Percentiles rank a stretch among this genome's conserved stretches.
Conservation (phyloP, 2,113 vertebrate genomes). For the Beaufortia kweichowensis region DNA sequence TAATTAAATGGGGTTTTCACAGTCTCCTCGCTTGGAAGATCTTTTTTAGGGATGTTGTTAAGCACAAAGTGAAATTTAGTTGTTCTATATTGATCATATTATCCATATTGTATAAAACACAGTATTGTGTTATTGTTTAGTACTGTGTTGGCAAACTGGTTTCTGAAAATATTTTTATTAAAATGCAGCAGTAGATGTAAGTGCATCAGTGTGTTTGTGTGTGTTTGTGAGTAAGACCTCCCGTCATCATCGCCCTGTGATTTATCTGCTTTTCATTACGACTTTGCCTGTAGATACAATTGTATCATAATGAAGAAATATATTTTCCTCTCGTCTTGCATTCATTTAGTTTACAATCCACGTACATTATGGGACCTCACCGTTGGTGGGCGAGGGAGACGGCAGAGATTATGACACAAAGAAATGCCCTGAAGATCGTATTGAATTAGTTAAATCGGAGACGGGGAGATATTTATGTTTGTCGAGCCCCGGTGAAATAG, state of each 20-base stretch:
- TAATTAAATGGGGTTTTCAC: too few species aligned
- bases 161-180: neutral
- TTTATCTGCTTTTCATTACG: constrained; percentile 45
- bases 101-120: neutral
- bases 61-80: too few species aligned
- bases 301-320: constrained; percentile 42
- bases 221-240: neutral
- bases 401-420: constrained; percentile 14
- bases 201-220: neutral
- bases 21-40: too few species aligned
- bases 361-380: neutral
- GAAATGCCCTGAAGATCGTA: constrained; percentile 14
- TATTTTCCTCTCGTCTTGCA: neutral
- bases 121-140: constrained; percentile 13
- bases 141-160: neutral
- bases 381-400: constrained; percentile 7
- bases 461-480: neutral
- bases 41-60: too few species aligned
- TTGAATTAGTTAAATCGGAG: neutral
- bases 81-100: too few species aligned
- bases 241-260: constrained; percentile 18
- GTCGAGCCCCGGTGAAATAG: neutral
- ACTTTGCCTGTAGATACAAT: constrained; percentile 31
- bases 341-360: constrained; percentile 31
- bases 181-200: neutral